Conservation (phyloP, 2,113 vertebrate species). For the Campylorhamphus procurvoides region DNA sequence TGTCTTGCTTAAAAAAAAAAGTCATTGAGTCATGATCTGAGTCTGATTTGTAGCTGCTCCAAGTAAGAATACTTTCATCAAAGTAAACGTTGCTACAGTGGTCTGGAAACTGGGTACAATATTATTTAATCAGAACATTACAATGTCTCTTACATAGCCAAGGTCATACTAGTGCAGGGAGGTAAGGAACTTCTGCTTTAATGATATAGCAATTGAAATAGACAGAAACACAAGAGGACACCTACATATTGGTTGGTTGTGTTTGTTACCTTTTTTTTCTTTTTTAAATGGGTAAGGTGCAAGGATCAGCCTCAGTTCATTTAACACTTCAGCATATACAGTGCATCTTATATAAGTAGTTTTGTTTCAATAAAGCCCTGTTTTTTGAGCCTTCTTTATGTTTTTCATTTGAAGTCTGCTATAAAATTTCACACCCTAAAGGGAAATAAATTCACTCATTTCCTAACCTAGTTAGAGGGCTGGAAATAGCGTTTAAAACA, state of each 20-base stretch:
- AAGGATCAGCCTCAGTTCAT: not conserved
- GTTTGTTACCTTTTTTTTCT: fast-evolving
- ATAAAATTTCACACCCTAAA: not conserved
- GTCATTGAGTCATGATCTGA: not conserved
- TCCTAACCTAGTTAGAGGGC: not conserved
- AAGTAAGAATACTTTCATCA: not conserved
- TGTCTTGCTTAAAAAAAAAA: not conserved
- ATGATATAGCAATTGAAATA: not conserved
- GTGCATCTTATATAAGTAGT: not conserved
- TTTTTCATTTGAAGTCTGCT: not conserved
- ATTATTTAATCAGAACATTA: not conserved
- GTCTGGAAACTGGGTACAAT: not conserved
- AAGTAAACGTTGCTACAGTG: not conserved
- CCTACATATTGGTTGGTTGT: fast-evolving
- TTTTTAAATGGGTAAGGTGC: not conserved
- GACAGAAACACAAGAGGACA: not conserved
- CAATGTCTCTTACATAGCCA: not conserved
- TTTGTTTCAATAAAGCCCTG: not conserved
- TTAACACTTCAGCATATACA: not conserved
- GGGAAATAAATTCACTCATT: not conserved
- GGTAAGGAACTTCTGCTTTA: not conserved
- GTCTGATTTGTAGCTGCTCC: not conserved
- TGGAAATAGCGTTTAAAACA: not conserved
- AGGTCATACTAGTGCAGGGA: not conserved
- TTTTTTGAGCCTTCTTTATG: not conserved